These are phyloP conservation scores for Regulus satrapa DNA, from an alignment of 2,113 vertebrate genomes.

Conservation along the genomic window DNA sequence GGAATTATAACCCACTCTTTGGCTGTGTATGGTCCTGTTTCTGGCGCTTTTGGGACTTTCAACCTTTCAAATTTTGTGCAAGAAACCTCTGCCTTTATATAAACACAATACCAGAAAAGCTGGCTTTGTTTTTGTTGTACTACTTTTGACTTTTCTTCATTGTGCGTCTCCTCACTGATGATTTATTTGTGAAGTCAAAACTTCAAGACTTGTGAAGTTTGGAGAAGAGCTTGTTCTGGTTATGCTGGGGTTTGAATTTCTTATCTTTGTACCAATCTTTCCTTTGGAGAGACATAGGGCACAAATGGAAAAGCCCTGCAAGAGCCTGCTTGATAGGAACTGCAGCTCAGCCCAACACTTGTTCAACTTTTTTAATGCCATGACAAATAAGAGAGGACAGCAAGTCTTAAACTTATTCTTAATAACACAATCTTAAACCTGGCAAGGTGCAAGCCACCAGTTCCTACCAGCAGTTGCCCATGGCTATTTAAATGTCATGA, in stretches of 20 bases:
- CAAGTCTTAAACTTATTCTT: no score
- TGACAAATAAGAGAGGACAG: not conserved
- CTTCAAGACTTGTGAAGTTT: not conserved
- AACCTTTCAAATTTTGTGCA: not conserved
- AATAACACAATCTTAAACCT: not conserved
- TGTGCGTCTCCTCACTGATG: not conserved
- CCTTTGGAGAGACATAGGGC: rapidly evolving
- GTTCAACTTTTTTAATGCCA: not conserved
- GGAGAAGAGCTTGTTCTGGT: not conserved
- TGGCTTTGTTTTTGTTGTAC: not conserved
- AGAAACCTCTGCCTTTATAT: not conserved
- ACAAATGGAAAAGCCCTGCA: not conserved
- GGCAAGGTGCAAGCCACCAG: rapidly evolving
- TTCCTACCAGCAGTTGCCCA: not conserved
- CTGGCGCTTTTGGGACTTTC: not conserved
- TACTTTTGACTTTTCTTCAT: not conserved
- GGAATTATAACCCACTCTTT: not conserved
- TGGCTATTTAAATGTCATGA: not conserved
- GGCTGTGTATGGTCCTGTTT: not conserved
- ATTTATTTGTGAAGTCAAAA: not conserved
- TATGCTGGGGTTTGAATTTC: not conserved
- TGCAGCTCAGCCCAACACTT: not conserved
- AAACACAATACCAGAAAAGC: not conserved
- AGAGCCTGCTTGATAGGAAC: not conserved
- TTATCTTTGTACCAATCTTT: not conserved